Percentiles rank a stretch among this genome's conserved stretches.
Conservation (phyloP, 2,113 vertebrate genomes). For the Cygnus buccinator region DNA sequence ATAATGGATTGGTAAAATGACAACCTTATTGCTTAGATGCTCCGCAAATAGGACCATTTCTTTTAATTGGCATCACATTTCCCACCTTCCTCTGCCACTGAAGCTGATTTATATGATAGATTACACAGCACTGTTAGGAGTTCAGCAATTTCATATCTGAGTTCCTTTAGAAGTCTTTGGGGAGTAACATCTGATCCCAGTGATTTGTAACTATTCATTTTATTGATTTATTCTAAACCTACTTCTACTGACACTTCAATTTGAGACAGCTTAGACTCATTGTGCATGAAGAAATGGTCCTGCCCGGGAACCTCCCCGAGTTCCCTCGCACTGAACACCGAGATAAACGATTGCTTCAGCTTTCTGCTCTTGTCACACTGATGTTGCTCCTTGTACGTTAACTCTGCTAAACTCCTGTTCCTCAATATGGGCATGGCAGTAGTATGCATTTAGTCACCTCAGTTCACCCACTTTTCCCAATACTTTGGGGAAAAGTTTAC, state of each 20-base stretch:
- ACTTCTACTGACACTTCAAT: constrained; percentile 11
- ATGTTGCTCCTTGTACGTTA: neutral
- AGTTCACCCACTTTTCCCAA: neutral
- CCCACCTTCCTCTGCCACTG: constrained; percentile 8
- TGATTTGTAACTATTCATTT: constrained; percentile 56
- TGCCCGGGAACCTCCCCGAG: neutral
- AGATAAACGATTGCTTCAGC: neutral
- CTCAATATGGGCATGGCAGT: neutral
- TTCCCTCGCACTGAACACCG: neutral
- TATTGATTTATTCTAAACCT: constrained; percentile 59
- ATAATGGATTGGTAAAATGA: constrained; percentile 30
- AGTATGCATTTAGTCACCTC: neutral
- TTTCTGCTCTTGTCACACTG: neutral
- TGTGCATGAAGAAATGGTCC: neutral
- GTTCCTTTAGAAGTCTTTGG: constrained; percentile 40
- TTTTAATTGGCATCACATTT: constrained; percentile 62
- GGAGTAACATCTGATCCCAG: constrained; percentile 39
- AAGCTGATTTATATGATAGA: constrained; percentile 40
- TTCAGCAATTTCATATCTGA: constrained; percentile 45
- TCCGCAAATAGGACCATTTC: constrained; percentile 12
- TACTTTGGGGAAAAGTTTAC: neutral
- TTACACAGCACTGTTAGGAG: constrained; percentile 10
- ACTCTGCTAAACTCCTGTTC: neutral
- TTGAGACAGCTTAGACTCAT: neutral
- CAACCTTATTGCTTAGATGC: neutral